Conservation (phyloP, 2,888 invertebrate species). For the Panorpa germanica region DNA sequence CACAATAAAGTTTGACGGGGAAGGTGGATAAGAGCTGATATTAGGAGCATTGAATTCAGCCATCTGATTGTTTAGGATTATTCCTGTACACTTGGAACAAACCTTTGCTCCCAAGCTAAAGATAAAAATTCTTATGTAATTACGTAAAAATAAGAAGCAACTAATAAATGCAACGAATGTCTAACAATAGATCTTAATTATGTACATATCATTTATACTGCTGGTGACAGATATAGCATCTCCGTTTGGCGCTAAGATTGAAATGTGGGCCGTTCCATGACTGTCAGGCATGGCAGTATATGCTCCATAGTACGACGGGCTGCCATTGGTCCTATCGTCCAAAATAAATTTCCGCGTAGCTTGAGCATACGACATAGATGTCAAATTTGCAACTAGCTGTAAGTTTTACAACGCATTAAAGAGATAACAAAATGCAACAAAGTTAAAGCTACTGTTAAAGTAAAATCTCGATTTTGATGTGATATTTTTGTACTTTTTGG, state of each 20-base stretch:
- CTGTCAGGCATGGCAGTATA: constrained; percentile 40
- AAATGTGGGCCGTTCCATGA: constrained; percentile 83
- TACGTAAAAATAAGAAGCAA: not conserved
- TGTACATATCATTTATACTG: constrained; percentile 74
- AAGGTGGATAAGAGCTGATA: constrained; percentile 56
- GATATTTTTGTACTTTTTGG: too few species aligned
- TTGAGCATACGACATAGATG: constrained; percentile 38
- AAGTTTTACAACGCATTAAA: constrained; percentile 13
- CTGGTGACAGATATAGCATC: constrained; percentile 82
- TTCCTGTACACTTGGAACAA: constrained; percentile 45
- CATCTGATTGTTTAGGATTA: too few species aligned
- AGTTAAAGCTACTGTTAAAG: too few species aligned
- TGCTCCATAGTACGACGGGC: constrained; percentile 55
- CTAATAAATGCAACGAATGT: too few species aligned
- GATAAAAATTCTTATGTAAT: constrained; percentile 13
- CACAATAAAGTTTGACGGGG: constrained; percentile 63
- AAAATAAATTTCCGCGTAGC: constrained; percentile 26
- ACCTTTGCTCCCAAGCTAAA: constrained; percentile 64
- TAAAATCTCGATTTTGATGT: too few species aligned
- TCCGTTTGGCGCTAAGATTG: constrained; percentile 65
- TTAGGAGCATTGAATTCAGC: too few species aligned
- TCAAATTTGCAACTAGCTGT: constrained; percentile 45
- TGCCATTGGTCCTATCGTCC: constrained; percentile 33
- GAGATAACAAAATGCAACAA: constrained; percentile 8
- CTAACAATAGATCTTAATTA: too few species aligned